These are phyloP conservation scores for Limnothrissa miodon DNA, from an alignment of 2,113 vertebrate species.

Conservation along the genomic window DNA sequence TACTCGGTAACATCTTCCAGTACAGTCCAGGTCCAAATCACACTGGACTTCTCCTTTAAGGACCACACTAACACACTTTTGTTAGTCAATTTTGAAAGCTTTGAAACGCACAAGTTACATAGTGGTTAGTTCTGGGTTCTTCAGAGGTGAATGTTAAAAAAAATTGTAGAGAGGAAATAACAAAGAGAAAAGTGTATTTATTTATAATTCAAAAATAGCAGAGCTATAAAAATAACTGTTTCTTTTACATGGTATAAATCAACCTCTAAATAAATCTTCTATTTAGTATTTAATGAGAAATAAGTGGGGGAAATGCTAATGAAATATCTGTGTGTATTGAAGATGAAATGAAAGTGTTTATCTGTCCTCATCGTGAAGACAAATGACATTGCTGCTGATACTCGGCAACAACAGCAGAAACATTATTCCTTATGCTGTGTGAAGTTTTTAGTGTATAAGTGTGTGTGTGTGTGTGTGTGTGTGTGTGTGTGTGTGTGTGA, in stretches of 20 bases:
- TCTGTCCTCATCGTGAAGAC: background rate
- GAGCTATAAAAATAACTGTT: background rate
- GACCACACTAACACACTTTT: background rate
- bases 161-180: background rate
- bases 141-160: background rate
- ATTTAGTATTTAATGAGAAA: background rate
- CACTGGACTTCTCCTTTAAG: too few relatives aligned
- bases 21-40: too few relatives aligned
- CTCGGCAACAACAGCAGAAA: background rate
- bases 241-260: background rate
- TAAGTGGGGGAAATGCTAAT: background rate
- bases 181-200: background rate
- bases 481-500: background rate
- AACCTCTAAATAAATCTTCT: background rate
- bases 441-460: background rate
- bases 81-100: background rate
- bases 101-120: background rate
- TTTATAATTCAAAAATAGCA: background rate
- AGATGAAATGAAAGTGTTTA: background rate
- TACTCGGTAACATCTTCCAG: too few relatives aligned
- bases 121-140: background rate
- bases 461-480: conserved; percentile 17
- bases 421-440: background rate
- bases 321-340: too few relatives aligned
- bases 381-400: background rate